Evolutionary conservation across 2,888 invertebrate species (phyloP).

Genomic region (Tetramorium bicarinatum): DNA sequence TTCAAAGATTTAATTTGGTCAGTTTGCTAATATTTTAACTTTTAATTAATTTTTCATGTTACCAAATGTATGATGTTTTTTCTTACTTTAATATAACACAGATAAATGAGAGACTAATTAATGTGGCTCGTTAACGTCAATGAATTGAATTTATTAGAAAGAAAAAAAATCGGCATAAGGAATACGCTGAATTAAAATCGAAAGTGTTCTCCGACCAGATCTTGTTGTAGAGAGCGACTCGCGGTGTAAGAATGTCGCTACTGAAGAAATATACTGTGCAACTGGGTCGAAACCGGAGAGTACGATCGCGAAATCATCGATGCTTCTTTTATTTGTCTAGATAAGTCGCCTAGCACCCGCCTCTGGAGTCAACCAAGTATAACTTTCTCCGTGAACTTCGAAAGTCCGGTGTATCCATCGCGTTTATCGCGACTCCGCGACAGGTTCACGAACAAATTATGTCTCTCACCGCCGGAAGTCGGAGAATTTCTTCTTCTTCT

Average conservation of each 20-base stretch:
- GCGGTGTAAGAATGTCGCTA: slow-evolving; percentile 24
- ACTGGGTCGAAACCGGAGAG: slow-evolving; percentile 65
- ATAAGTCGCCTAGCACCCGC: slow-evolving; percentile 67
- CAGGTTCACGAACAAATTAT: slow-evolving; percentile 20
- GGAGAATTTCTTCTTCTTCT: slow-evolving; percentile 38
- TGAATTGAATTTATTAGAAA: slow-evolving; percentile 29
- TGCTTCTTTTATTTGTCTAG: slow-evolving; percentile 74
- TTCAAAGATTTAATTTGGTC: not conserved
- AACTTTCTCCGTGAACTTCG: slow-evolving; percentile 80
- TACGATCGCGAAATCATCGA: slow-evolving; percentile 72
- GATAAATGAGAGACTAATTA: not conserved
- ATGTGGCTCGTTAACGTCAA: slow-evolving; percentile 4
- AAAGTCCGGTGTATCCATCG: slow-evolving; percentile 75
- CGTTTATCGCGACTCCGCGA: slow-evolving; percentile 29
- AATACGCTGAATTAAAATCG: slow-evolving; percentile 59
- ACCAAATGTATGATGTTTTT: not conserved
- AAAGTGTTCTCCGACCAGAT: slow-evolving; percentile 57
- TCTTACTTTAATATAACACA: not conserved
- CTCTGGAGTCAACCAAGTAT: slow-evolving; percentile 65
- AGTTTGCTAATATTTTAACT: not conserved
- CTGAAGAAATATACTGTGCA: slow-evolving; percentile 34
- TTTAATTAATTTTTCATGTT: not conserved
- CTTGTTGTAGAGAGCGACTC: slow-evolving; percentile 14
- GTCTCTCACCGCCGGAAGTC: slow-evolving; percentile 23
- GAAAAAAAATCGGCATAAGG: slow-evolving; percentile 23